Base-by-base conservation (phyloP, 2,113 vertebrate genomes). In the Oplegnathus fasciatus region DNA sequence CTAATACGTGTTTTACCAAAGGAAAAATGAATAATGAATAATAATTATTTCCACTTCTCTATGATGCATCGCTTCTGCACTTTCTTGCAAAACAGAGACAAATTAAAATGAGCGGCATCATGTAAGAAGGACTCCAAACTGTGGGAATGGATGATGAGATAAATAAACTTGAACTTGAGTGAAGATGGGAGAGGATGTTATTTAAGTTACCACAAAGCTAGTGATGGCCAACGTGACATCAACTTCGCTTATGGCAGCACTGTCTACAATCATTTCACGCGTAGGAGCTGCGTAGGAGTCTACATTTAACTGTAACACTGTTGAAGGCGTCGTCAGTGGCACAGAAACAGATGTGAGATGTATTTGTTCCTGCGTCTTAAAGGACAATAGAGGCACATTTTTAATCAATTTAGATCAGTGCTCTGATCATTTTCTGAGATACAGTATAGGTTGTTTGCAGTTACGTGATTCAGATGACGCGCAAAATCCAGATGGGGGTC, bases 181-280 rank as follows among this genome's bases (percentile, higher is more conserved):
- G n/a, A n/a, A n/a, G n/a, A n/a, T n/a, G n/a, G n/a, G n/a, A n/a
- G n/a, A n/a, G n/a, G 18, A 50, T 58, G 44, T 62, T 67, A 30
- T 71, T 28, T 17, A 17, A 84, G 70, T 67, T 67, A 76, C 30
- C 61, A 78, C 10, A 71, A 67, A 80, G 52, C 30, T 69, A 24
- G 42, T 48, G 24, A 60, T 55, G 17, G 10, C 37, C 67, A 46
- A 24, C 15, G 28, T 20, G 4, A 13, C 22, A 44, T 48, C 22
- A 69, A 40, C 42, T 28, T 28, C 18, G 18, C 20, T 34, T 37
- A 57, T 17, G 50, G 11, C 40, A 83, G 64, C 52, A 37, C 34
- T 37, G 34, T 37, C 6, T 37, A 37, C 34, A 37, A 4, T 37
- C 6, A 37, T 37, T n/a, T n/a, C 34, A 37, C 6, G 6, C 34